phyloP scores from a whole-genome alignment of 2,797 vertebrate genomes.

The Clamator glandarius region DNA sequence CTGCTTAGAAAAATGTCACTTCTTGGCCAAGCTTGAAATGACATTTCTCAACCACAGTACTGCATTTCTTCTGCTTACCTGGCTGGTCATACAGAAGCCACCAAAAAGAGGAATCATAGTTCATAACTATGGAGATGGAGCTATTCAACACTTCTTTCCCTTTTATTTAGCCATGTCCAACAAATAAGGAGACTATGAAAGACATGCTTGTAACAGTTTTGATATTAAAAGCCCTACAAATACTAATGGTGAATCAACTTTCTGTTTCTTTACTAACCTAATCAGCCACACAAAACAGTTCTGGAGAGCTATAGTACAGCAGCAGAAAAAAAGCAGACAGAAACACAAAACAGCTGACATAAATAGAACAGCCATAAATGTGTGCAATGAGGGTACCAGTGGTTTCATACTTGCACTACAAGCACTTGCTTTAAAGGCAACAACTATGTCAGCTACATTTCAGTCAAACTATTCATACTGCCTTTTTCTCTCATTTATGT shows the following conservation, averaged over 20 bases:
- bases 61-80: background rate
- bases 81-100: background rate
- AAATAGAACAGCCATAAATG: background rate
- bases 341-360: background rate
- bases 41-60: background rate
- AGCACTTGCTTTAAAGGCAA: background rate
- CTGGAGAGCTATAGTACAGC: background rate
- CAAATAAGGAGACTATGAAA: background rate
- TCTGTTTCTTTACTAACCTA: background rate
- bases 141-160: background rate
- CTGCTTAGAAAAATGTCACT: background rate
- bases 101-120: background rate
- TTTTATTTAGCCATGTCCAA: background rate
- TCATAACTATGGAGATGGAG: background rate
- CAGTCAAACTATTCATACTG: background rate
- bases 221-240: background rate
- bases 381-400: background rate
- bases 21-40: background rate
- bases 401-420: background rate
- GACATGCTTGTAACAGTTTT: background rate
- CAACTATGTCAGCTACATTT: background rate
- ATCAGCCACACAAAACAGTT: background rate
- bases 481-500: background rate
- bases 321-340: background rate
- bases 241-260: background rate